phyloP scores from a whole-genome alignment of 2,888 invertebrate genomes.

The Melanophora roralis region DNA sequence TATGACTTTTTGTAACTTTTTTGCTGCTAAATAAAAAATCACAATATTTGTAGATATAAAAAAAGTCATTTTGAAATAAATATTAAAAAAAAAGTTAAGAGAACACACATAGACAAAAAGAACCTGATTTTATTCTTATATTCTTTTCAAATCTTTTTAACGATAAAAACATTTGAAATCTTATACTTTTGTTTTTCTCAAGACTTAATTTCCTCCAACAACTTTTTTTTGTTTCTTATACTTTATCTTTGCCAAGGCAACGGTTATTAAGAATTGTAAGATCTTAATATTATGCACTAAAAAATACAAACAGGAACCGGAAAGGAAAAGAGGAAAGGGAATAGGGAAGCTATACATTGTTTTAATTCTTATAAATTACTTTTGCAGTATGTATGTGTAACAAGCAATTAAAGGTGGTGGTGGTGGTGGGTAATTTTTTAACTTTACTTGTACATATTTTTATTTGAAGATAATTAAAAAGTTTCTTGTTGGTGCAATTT shows the following conservation, averaged over 20 bases:
- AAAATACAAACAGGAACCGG: neutral
- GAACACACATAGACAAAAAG: conserved; percentile 34
- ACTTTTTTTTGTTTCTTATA: neutral
- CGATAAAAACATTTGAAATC: conserved; percentile 17
- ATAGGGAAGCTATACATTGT: conserved; percentile 24
- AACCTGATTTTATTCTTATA: neutral
- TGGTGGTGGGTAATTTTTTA: neutral
- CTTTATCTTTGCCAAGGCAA: conserved; percentile 17
- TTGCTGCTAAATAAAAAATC: conserved; percentile 41
- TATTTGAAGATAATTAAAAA: conserved; percentile 56
- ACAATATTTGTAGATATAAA: neutral
- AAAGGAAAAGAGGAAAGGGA: neutral
- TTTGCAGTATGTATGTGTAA: conserved; percentile 11
- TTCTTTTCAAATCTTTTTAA: neutral
- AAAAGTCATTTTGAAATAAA: conserved; percentile 52
- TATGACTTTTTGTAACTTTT: conserved; percentile 29
- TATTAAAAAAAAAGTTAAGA: neutral
- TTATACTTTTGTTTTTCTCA: conserved; percentile 40
- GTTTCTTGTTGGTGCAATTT: neutral
- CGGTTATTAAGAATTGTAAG: conserved; percentile 40
- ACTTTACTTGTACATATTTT: conserved; percentile 5
- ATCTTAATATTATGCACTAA: neutral
- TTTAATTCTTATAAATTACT: conserved; percentile 36
- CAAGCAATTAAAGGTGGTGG: conserved; percentile 26
- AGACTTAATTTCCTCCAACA: conserved; percentile 54